Conservation (phyloP, 2,113 vertebrate species). For the Colinus virginianus region DNA sequence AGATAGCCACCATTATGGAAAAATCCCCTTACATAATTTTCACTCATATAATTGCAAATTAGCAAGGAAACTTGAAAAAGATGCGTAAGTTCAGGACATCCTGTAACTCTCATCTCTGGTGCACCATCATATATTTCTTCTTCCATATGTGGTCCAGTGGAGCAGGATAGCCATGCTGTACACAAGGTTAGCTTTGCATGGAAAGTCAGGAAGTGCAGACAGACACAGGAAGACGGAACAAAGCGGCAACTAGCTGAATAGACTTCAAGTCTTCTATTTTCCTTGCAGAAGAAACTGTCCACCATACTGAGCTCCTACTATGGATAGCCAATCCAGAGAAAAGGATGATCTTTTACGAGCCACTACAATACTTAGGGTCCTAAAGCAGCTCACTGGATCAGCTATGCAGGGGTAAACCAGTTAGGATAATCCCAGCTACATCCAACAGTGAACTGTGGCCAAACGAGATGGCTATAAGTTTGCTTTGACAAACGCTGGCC, state of each 20-base stretch:
- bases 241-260: background rate
- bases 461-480: slow-evolving; percentile 37
- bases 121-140: background rate
- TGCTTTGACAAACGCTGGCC: background rate
- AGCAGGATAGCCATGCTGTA: rapidly evolving
- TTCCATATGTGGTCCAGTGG: background rate
- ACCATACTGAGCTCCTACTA: background rate
- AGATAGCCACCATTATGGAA: background rate
- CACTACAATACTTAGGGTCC: slow-evolving; percentile 20
- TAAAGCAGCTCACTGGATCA: slow-evolving; percentile 55
- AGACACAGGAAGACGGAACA: background rate
- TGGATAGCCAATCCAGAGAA: background rate
- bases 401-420: slow-evolving; percentile 21
- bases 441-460: background rate
- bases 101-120: background rate
- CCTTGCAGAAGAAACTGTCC: background rate
- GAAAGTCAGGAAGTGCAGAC: background rate
- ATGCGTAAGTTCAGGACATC: background rate
- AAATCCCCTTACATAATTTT: background rate
- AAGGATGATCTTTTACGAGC: background rate
- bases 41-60: background rate
- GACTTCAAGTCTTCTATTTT: background rate
- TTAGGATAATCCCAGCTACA: slow-evolving; percentile 41
- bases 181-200: background rate
- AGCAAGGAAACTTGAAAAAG: background rate